These are phyloP conservation scores for Rhyacophila evoluta DNA, from an alignment of 2,888 invertebrate species.

Conservation along the genomic window DNA sequence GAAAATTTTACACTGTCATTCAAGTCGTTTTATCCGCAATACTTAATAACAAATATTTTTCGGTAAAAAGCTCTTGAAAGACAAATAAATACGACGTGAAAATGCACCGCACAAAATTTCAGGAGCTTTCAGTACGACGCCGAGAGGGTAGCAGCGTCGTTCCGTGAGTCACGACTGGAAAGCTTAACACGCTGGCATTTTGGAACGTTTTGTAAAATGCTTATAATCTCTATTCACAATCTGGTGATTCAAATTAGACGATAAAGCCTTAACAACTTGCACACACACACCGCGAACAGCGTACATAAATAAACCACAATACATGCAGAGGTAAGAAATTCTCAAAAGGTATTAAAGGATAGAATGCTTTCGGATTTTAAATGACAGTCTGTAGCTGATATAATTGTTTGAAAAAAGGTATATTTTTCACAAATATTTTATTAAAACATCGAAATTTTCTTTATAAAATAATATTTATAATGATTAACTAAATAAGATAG, in stretches of 20 bases:
- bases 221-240: constrained; percentile 45
- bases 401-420: too few relatives aligned
- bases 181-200: constrained; percentile 48
- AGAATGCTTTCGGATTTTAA: background rate
- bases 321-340: background rate
- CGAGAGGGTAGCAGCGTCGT: background rate
- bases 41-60: too few relatives aligned
- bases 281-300: background rate
- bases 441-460: too few relatives aligned
- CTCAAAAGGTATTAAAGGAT: background rate
- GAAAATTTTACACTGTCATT: too few relatives aligned
- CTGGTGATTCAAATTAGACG: constrained; percentile 51
- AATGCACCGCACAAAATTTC: constrained; percentile 16
- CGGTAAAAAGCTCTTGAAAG: too few relatives aligned
- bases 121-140: background rate
- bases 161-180: constrained; percentile 20
- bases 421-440: too few relatives aligned
- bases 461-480: too few relatives aligned
- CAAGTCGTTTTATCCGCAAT: too few relatives aligned
- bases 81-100: background rate
- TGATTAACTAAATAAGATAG: too few relatives aligned
- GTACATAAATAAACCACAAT: background rate
- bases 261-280: constrained; percentile 39
- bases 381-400: too few relatives aligned
- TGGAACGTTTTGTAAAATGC: constrained; percentile 53